A percentile compares a stretch with the other conserved stretches of the same genome.
Evolutionary conservation across 1,140 invertebrate species (phyloP).

Genomic region (Octopus bimaculoides): DNA sequence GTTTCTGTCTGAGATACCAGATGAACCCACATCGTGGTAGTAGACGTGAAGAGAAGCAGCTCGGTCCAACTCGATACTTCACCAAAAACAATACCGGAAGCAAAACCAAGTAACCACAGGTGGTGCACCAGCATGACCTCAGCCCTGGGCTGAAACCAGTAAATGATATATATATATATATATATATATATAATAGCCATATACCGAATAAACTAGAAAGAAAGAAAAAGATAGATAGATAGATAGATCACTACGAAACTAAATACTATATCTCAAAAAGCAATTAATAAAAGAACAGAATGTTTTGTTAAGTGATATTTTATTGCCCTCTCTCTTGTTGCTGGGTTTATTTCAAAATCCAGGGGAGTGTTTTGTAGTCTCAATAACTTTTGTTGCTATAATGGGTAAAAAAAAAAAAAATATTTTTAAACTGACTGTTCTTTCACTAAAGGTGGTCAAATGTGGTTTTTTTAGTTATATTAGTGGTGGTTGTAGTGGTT

Average conservation of each 20-base stretch:
- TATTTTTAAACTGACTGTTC: too few species aligned
- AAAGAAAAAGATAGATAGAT: background rate
- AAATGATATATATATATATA: background rate
- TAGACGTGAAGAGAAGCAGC: background rate
- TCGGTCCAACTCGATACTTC: background rate
- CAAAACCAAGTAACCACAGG: background rate
- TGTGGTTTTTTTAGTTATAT: too few species aligned
- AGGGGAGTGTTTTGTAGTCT: background rate
- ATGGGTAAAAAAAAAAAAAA: background rate
- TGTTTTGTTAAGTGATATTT: background rate
- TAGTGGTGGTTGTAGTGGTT: too few species aligned
- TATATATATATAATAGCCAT: background rate
- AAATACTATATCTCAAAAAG: background rate
- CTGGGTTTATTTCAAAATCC: background rate
- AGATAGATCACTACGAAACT: background rate
- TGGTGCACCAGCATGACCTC: background rate
- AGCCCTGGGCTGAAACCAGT: background rate
- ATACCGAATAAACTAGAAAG: background rate
- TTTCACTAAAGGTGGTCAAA: too few species aligned
- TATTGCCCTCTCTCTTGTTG: too few species aligned
- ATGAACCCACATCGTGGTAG: background rate
- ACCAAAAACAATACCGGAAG: background rate
- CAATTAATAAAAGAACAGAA: background rate
- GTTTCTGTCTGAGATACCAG: too few species aligned
- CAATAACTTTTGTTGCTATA: background rate